Evolutionary conservation across 2,113 vertebrate species (phyloP).

Genomic region (Cololabis saira): DNA sequence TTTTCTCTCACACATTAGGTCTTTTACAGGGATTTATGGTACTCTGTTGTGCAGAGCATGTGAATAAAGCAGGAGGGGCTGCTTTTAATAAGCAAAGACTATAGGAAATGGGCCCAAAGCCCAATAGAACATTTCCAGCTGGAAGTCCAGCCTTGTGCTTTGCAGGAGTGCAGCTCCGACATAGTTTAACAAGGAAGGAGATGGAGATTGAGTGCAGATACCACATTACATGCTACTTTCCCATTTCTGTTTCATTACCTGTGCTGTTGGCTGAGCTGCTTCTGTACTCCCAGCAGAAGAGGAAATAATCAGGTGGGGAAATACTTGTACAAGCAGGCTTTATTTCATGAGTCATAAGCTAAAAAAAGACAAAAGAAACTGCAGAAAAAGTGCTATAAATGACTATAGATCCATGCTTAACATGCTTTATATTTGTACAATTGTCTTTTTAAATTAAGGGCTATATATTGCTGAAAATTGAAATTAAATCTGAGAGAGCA

Average conservation of each 20-base stretch:
- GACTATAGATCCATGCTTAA: no score
- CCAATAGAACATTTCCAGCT: conserved; percentile 82
- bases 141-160: conserved; percentile 68
- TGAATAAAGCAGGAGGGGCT: conserved; percentile 72
- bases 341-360: not conserved
- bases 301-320: not conserved
- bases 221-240: conserved; percentile 61
- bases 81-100: conserved; percentile 80
- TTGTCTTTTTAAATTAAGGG: no score
- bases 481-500: no score
- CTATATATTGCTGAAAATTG: no score
- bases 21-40: conserved; percentile 68
- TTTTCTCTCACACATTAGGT: conserved; percentile 48
- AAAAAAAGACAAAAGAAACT: no score
- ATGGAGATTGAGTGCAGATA: conserved; percentile 71
- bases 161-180: conserved; percentile 51
- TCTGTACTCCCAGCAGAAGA: conserved; percentile 26
- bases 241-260: conserved; percentile 65
- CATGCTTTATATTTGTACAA: no score
- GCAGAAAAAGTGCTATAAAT: no score
- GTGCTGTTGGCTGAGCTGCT: conserved; percentile 42
- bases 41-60: conserved; percentile 62
- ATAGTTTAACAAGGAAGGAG: conserved; percentile 58
- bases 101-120: conserved; percentile 78
- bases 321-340: conserved; percentile 1